Conservation (phyloP, 2,113 vertebrate species). For the Rana temporaria region DNA sequence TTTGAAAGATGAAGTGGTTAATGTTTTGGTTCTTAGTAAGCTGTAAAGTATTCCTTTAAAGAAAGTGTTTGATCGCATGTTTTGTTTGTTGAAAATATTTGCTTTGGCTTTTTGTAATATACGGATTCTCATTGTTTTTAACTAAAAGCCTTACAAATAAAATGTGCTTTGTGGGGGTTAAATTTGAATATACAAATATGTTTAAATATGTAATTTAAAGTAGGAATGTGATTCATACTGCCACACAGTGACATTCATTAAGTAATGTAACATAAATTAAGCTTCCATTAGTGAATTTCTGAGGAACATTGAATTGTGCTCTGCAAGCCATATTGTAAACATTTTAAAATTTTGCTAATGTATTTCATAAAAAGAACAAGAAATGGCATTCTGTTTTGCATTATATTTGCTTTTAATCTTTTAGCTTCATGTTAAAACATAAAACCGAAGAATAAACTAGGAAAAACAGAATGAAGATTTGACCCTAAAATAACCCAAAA, state of each 20-base stretch:
- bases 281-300: constrained; percentile 30
- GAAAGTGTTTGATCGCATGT: no score
- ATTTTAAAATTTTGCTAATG: constrained; percentile 12
- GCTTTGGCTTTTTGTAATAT: no score
- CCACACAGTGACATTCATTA: neutral
- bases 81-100: no score
- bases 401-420: neutral
- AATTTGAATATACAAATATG: neutral
- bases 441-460: neutral
- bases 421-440: neutral
- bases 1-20: no score
- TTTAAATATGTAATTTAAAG: neutral
- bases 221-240: constrained; percentile 7
- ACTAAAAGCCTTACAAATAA: no score
- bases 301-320: constrained; percentile 15
- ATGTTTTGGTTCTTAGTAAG: no score
- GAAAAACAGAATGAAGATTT: neutral
- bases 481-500: neutral
- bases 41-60: no score
- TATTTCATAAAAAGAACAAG: constrained; percentile 14
- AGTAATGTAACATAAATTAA: constrained; percentile 10
- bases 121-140: no score
- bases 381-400: neutral
- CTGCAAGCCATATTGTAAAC: neutral
- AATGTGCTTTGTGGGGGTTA: no score